Conservation (phyloP, 2,797 vertebrate genomes). For the Chelon labrosus region DNA sequence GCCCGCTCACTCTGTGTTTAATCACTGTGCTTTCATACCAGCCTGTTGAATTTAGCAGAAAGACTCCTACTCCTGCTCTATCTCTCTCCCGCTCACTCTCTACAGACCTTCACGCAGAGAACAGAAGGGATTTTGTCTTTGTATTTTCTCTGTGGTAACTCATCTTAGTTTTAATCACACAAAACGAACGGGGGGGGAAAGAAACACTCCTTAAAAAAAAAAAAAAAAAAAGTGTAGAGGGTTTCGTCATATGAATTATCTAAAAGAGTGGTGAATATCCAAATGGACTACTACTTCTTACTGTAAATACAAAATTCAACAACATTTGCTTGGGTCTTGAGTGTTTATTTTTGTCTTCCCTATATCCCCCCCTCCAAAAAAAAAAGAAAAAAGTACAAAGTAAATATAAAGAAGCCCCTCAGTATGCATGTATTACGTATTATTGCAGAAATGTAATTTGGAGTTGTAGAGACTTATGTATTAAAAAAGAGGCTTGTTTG, state of each 20-base stretch:
- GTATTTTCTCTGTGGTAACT: conserved; percentile 61
- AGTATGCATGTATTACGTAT: conserved; percentile 61
- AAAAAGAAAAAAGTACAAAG: conserved; percentile 26
- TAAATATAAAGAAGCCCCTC: conserved; percentile 35
- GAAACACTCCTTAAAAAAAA: not conserved
- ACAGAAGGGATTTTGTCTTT: conserved; percentile 49
- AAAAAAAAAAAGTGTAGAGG: conserved; percentile 13
- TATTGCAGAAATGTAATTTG: conserved; percentile 62
- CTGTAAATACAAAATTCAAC: conserved; percentile 77
- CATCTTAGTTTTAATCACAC: conserved; percentile 48
- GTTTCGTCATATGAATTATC: conserved; percentile 48
- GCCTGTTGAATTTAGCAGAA: conserved; percentile 84
- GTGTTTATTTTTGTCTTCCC: conserved; percentile 71
- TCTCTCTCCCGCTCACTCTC: conserved; percentile 21
- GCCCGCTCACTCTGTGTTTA: conserved; percentile 64
- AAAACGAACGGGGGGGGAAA: conserved; percentile 22
- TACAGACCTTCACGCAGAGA: conserved; percentile 45
- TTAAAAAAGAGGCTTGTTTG: conserved; percentile 63
- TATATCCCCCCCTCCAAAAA: conserved; percentile 6
- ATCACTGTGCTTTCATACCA: conserved; percentile 82
- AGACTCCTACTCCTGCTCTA: conserved; percentile 49
- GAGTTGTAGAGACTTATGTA: conserved; percentile 60
- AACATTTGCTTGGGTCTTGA: conserved; percentile 54
- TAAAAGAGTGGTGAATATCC: conserved; percentile 57
- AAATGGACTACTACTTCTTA: conserved; percentile 49